phyloP scores from a whole-genome alignment of 2,113 vertebrate genomes.

The Lagopus leucura region DNA sequence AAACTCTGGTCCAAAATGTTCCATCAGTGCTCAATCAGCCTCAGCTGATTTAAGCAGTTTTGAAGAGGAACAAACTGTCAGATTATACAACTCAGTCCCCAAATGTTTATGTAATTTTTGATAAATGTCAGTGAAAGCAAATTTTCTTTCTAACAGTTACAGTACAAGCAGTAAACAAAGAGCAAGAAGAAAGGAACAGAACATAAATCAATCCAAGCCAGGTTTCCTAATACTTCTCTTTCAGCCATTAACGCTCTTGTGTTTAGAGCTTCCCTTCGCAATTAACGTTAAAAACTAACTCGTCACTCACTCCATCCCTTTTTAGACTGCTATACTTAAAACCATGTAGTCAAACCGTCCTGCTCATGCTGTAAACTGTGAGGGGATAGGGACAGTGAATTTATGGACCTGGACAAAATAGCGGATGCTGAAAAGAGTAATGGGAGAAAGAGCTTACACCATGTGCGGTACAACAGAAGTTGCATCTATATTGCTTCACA shows the following conservation, averaged over 20 bases:
- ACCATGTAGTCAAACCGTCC: neutral
- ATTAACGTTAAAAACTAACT: neutral
- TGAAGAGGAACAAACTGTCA: neutral
- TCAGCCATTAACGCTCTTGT: neutral
- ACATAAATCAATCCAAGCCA: neutral
- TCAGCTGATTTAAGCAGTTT: neutral
- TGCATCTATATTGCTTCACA: neutral
- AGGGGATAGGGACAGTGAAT: neutral
- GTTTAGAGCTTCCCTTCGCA: neutral
- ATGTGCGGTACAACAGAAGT: neutral
- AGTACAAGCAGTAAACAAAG: neutral
- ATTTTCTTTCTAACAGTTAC: neutral
- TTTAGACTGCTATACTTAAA: neutral
- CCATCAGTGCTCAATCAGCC: neutral
- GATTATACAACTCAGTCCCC: neutral
- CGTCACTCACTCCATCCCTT: rapidly evolving
- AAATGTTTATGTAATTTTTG: neutral
- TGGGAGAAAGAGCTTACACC: rapidly evolving
- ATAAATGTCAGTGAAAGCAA: neutral
- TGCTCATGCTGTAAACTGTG: neutral
- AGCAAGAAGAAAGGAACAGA: neutral
- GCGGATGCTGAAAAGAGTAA: neutral
- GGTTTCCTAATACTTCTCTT: neutral
- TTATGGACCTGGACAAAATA: neutral
- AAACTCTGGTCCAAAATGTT: neutral